Percentiles rank a stretch among this genome's conserved stretches.
These are phyloP conservation scores for Montifringilla adamsi DNA, from an alignment of 2,113 vertebrate species.

Conservation along the genomic window DNA sequence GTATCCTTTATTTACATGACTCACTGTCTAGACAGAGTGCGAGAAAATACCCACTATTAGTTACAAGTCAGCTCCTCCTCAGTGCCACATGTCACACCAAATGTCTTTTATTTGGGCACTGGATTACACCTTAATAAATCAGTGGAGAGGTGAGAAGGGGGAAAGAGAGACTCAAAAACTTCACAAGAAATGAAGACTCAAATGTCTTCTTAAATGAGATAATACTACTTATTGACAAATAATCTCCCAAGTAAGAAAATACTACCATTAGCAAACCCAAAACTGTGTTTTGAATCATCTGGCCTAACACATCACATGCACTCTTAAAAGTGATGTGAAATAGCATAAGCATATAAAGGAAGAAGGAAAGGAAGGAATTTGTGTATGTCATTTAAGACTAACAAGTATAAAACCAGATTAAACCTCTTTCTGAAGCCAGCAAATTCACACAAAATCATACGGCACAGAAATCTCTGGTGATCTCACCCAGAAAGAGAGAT, in stretches of 20 bases:
- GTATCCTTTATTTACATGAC: conserved; percentile 26
- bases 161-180: neutral
- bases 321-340: neutral
- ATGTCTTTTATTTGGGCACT: neutral
- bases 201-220: neutral
- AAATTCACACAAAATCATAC: neutral
- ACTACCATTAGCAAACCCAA: neutral
- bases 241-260: neutral
- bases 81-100: neutral
- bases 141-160: neutral
- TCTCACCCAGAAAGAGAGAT: neutral
- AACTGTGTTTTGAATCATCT: neutral
- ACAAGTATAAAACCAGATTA: neutral
- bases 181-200: neutral
- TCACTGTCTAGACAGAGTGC: conserved; percentile 11
- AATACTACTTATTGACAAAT: neutral
- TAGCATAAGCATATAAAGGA: neutral
- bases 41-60: conserved; percentile 23
- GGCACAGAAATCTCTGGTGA: neutral
- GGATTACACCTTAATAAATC: neutral
- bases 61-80: neutral
- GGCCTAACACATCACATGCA: neutral
- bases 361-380: neutral
- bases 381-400: neutral
- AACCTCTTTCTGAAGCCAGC: neutral